Evolutionary conservation across 2,797 vertebrate species (phyloP).

Genomic region (Sebastiscus tertius): DNA sequence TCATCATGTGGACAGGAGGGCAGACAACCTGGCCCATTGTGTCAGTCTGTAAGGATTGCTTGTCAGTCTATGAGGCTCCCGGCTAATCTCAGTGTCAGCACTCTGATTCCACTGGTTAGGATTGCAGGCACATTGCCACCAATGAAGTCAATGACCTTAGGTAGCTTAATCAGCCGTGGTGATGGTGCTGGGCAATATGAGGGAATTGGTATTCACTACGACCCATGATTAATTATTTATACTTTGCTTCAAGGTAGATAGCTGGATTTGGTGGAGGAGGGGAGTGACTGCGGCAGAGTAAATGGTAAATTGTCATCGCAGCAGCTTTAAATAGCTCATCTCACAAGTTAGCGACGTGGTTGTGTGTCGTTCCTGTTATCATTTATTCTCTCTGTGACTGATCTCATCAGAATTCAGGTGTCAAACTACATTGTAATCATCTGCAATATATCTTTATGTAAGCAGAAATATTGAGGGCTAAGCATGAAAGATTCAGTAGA

Average conservation of each 20-base stretch:
- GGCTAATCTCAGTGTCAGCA: conserved; percentile 66
- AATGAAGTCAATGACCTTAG: conserved; percentile 71
- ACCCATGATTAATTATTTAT: conserved; percentile 75
- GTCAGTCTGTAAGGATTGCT: conserved; percentile 4
- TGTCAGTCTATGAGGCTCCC: conserved; percentile 48
- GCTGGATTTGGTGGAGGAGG: conserved; percentile 42
- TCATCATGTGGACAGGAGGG: conserved; percentile 20
- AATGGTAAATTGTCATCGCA: conserved; percentile 23
- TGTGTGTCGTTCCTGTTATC: not conserved
- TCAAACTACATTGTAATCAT: not conserved
- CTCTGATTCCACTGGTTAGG: conserved; percentile 53
- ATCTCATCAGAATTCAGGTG: not conserved
- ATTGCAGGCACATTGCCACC: conserved; percentile 57
- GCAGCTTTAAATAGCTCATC: not conserved
- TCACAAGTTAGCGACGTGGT: not conserved
- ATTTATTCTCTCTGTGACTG: not conserved
- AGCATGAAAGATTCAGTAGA: conserved; percentile 13
- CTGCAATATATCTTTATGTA: not conserved
- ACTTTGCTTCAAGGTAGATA: conserved; percentile 58
- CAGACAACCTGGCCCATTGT: conserved; percentile 29
- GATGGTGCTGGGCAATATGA: conserved; percentile 62
- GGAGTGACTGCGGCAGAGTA: conserved; percentile 22
- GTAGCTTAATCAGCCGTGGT: conserved; percentile 74
- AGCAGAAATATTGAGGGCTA: conserved; percentile 2
- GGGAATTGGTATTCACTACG: conserved; percentile 73